These are phyloP conservation scores for Balaenoptera acutorostrata DNA, from an alignment of 2,113 vertebrate species.

Conservation along the genomic window DNA sequence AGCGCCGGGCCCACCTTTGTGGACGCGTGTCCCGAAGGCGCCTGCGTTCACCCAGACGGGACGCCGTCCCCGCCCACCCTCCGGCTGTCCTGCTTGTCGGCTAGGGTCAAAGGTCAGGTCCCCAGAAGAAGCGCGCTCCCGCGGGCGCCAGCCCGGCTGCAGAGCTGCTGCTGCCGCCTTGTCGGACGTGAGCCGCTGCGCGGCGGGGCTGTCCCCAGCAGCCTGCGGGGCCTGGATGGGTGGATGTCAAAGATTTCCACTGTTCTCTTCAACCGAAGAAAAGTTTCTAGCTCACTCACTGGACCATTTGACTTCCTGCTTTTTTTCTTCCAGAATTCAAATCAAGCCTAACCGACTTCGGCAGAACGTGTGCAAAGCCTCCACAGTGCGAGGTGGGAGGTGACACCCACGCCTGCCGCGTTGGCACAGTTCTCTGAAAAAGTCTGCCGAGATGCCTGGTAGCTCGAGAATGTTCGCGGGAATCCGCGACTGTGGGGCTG, in stretches of 20 bases:
- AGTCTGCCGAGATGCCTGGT: neutral
- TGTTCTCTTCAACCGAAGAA: slow-evolving; percentile 43
- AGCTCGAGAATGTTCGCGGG: neutral
- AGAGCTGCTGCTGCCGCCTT: neutral
- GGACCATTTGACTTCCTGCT: slow-evolving; percentile 57
- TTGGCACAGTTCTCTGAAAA: neutral
- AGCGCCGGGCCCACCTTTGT: neutral
- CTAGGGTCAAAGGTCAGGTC: neutral
- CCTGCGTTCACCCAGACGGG: neutral
- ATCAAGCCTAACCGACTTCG: slow-evolving; percentile 30
- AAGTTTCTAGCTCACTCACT: slow-evolving; percentile 64
- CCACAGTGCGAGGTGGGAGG: neutral
- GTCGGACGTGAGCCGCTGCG: neutral
- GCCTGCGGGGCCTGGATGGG: slow-evolving; percentile 44
- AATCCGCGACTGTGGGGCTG: neutral
- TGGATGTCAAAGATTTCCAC: slow-evolving; percentile 64
- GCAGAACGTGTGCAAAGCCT: neutral
- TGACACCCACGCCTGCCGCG: neutral
- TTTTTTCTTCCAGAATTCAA: slow-evolving; percentile 59
- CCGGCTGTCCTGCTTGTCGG: neutral
- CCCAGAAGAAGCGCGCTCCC: neutral
- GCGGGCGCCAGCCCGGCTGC: neutral
- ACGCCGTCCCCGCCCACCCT: too few relatives aligned
- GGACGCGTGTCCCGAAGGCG: neutral
- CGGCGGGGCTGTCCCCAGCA: slow-evolving; percentile 55